Evolutionary conservation across 2,113 vertebrate species (phyloP).

Genomic region (Pagrus major): DNA sequence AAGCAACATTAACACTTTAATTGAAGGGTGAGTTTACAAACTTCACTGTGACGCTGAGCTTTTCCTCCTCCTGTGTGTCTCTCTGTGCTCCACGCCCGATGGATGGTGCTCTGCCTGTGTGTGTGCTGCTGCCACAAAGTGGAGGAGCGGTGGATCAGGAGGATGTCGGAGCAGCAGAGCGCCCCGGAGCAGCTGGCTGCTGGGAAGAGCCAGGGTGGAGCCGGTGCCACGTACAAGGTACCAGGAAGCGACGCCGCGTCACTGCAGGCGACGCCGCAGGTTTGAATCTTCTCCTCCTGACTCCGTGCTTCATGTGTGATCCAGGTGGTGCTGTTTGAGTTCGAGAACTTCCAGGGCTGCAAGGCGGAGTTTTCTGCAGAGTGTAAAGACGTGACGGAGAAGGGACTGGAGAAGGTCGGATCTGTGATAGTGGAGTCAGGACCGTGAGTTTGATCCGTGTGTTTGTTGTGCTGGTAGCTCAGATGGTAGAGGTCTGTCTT

Average conservation of each 20-base stretch:
- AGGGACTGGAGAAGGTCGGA: constrained; percentile 91
- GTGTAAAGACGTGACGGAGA: constrained; percentile 86
- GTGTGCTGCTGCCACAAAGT: constrained; percentile 52
- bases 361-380: constrained; percentile 75
- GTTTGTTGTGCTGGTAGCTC: too few relatives aligned
- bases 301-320: too few relatives aligned
- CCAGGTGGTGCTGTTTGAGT: constrained; percentile 83
- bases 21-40: neutral
- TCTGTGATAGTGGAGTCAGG: constrained; percentile 91
- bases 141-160: constrained; percentile 74
- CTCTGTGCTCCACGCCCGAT: neutral
- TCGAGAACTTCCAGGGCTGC: constrained; percentile 93
- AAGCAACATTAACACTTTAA: neutral
- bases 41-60: constrained; percentile 9
- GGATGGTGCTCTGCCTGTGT: constrained; percentile 50
- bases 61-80: neutral
- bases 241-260: too few relatives aligned
- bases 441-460: constrained; percentile 60
- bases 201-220: constrained; percentile 88
- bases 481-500: too few relatives aligned
- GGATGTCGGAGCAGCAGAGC: constrained; percentile 90
- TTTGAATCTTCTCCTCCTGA: too few relatives aligned
- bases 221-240: constrained; percentile 90
- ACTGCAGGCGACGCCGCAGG: too few relatives aligned
- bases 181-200: constrained; percentile 88